phyloP scores from a whole-genome alignment of 1,140 invertebrate genomes.

The Zaprionus taronus region DNA sequence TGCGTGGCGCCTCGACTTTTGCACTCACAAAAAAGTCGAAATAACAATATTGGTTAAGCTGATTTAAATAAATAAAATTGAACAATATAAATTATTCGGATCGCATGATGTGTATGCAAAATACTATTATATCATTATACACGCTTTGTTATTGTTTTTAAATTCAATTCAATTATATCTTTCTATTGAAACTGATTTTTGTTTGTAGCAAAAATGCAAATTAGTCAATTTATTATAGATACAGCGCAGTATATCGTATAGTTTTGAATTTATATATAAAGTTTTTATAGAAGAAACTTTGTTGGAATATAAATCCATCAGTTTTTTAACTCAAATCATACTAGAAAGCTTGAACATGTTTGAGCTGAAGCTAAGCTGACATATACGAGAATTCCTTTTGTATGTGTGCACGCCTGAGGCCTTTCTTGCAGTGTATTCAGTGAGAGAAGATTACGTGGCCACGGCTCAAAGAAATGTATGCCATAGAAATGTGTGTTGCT shows the following conservation, averaged over 20 bases:
- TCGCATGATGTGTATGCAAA: not conserved
- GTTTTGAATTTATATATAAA: not conserved
- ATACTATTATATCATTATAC: not conserved
- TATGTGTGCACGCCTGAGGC: not conserved
- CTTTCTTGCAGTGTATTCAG: slow-evolving; percentile 2
- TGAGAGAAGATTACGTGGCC: slow-evolving; percentile 64
- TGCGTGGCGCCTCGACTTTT: slow-evolving; percentile 4
- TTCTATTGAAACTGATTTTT: not conserved
- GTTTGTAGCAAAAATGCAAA: not conserved
- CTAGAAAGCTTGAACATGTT: not conserved
- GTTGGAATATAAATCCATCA: not conserved
- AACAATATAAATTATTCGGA: not conserved
- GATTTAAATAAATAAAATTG: not conserved
- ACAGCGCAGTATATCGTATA: not conserved
- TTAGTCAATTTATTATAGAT: no score
- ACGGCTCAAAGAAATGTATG: slow-evolving; percentile 59
- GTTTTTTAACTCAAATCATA: not conserved
- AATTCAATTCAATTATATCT: not conserved
- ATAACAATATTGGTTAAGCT: not conserved
- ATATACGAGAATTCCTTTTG: not conserved
- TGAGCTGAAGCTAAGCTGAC: not conserved
- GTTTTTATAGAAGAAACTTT: not conserved
- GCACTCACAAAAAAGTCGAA: not conserved
- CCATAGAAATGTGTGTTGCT: slow-evolving; percentile 65
- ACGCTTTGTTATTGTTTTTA: not conserved